Base-by-base conservation (phyloP, 1,140 invertebrate species). In the Pseudachorutes palmiensis region DNA sequence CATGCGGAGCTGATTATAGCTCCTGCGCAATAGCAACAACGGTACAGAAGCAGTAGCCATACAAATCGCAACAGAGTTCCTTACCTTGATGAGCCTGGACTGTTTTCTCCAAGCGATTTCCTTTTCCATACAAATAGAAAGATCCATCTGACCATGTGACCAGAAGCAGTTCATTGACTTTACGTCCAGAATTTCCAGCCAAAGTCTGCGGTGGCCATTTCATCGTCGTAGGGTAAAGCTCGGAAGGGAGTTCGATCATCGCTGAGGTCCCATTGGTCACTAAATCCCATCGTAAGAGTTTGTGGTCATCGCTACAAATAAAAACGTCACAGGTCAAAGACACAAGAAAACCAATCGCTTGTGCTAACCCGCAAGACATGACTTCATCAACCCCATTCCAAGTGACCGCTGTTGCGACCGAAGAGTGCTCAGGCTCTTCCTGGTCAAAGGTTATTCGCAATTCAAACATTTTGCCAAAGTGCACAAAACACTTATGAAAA, bases 381-480 rank as follows among this genome's bases (percentile, higher is more conserved):
- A 94, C 86, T 80, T 96, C 92, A 78, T 97, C 93, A 32, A 90
- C 86, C 72, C 85, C 89, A 76, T 87, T 91, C 94, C 94, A 97
- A 68, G 88, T 88, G 14, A 94, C 87, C 79, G 92, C 94, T 66
- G 88, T 88, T 2, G 92, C 86, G 16, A 88, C 80, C 75, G 87
- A 87, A 55, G 80, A 82, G 77, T 92, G 88, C 58, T 86, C 83
- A 55, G 86, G 82, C 75, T 87, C 83, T 74, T 86, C 85, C 73
- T 84, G 82, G 65, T 85, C 76, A 51, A 85, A 87, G 77, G 88
- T 85, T 84, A 55, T 55, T 24, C 51, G 51, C 5, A 55, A 5
- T 22, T 55, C 51, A 51, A 63, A 14, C 31, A 26, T 63, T 16
- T 62, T 60, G 29, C 30, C 60, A 19, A n/a, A 9, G 33, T 61